These are phyloP conservation scores for Yponomeuta sedellus DNA, from an alignment of 2,888 invertebrate genomes.

Conservation along the genomic window DNA sequence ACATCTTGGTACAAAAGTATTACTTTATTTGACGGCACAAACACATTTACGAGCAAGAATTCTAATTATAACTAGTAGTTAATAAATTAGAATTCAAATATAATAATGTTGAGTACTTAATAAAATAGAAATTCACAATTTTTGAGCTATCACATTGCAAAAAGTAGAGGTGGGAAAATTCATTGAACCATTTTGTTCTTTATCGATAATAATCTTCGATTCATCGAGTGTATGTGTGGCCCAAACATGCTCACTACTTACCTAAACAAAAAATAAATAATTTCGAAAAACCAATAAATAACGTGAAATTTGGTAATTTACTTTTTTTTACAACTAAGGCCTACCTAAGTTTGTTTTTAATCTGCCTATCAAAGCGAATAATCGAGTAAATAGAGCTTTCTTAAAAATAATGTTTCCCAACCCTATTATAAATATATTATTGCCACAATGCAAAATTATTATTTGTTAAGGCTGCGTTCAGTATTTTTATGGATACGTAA, in stretches of 20 bases:
- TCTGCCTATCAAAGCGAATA: too few relatives aligned
- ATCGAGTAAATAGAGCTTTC: too few relatives aligned
- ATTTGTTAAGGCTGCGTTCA: neutral
- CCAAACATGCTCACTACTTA: too few relatives aligned
- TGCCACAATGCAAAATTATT: conserved; percentile 28
- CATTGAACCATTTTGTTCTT: neutral
- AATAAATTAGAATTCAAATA: conserved; percentile 23
- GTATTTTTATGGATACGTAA: too few relatives aligned
- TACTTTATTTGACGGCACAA: conserved; percentile 40
- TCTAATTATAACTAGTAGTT: conserved; percentile 1
- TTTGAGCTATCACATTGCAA: conserved; percentile 64
- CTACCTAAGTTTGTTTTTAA: too few relatives aligned
- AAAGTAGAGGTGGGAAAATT: conserved; percentile 32
- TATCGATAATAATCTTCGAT: neutral
- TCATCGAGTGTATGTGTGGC: neutral
- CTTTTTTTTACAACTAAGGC: too few relatives aligned
- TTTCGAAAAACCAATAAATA: too few relatives aligned
- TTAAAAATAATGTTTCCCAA: too few relatives aligned
- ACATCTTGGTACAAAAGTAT: conserved; percentile 64
- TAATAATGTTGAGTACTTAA: conserved; percentile 24
- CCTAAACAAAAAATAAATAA: too few relatives aligned
- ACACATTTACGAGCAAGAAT: neutral
- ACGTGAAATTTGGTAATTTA: too few relatives aligned
- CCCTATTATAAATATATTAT: conserved; percentile 18
- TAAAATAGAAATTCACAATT: conserved; percentile 46